Evolutionary conservation across 1,140 invertebrate genomes (phyloP).

Genomic region (Trichoplusia ni): DNA sequence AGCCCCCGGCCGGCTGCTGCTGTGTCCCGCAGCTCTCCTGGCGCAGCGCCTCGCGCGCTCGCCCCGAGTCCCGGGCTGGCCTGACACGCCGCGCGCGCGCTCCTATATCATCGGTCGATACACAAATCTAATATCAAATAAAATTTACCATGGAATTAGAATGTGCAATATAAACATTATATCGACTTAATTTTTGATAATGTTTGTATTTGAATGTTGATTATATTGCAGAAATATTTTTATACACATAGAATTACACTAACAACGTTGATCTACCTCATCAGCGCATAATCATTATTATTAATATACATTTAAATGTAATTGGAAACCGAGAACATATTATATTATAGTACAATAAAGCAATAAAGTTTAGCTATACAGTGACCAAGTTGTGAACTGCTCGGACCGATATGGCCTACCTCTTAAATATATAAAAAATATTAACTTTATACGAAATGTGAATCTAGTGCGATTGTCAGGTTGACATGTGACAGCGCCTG

Average conservation of each 20-base stretch:
- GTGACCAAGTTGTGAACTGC: conserved; percentile 18
- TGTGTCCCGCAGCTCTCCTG: no score
- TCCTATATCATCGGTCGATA: conserved; percentile 47
- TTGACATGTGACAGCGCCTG: not conserved
- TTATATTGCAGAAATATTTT: conserved; percentile 80
- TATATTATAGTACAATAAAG: conserved; percentile 17
- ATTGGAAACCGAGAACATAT: conserved; percentile 4
- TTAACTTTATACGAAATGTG: conserved; percentile 32
- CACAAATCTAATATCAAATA: conserved; percentile 38
- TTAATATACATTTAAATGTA: conserved; percentile 41
- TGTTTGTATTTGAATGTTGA: conserved; percentile 79
- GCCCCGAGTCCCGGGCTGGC: conserved; percentile 33
- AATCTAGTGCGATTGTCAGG: conserved; percentile 14
- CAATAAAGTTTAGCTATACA: conserved; percentile 16
- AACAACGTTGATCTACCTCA: conserved; percentile 74
- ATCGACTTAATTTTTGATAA: conserved; percentile 76
- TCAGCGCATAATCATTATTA: conserved; percentile 60
- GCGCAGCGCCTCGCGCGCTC: not conserved
- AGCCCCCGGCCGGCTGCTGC: not conserved
- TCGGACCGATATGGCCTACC: conserved; percentile 53
- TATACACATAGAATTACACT: conserved; percentile 75
- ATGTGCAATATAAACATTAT: conserved; percentile 73
- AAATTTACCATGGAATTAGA: conserved; percentile 47
- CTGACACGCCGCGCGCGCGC: conserved; percentile 41
- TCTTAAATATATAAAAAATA: conserved; percentile 38